These are phyloP conservation scores for Centropyge bicolor DNA, from an alignment of 2,797 vertebrate genomes.

Conservation along the genomic window DNA sequence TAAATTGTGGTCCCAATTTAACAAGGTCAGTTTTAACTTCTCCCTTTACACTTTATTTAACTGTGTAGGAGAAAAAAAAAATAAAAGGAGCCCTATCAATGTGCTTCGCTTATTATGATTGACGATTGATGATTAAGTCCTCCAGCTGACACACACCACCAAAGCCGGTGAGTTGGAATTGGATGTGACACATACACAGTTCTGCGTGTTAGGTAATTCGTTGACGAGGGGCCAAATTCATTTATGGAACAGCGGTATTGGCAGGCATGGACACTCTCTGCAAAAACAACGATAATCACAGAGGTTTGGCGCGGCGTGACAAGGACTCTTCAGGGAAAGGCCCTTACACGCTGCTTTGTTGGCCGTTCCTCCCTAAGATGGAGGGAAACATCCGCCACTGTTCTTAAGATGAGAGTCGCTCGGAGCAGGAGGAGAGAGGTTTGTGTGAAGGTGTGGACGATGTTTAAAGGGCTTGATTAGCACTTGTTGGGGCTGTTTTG, in stretches of 20 bases:
- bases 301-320: constrained; percentile 85
- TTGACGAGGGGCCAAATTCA: constrained; percentile 87
- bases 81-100: constrained; percentile 76
- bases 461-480: constrained; percentile 56
- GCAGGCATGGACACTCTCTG: constrained; percentile 85
- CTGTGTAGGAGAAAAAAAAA: constrained; percentile 57
- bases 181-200: constrained; percentile 87
- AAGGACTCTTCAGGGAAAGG: constrained; percentile 86
- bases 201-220: constrained; percentile 87
- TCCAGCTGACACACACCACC: constrained; percentile 85
- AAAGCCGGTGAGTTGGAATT: constrained; percentile 86
- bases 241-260: constrained; percentile 88
- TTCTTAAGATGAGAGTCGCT: constrained; percentile 79
- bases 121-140: constrained; percentile 88
- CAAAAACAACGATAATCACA: constrained; percentile 87
- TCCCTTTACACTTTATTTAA: constrained; percentile 84
- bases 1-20: constrained; percentile 80
- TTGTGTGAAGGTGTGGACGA: constrained; percentile 59
- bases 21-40: constrained; percentile 84
- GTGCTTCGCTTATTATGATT: constrained; percentile 85
- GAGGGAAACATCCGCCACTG: constrained; percentile 78
- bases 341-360: constrained; percentile 86
- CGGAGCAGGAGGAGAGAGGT: constrained; percentile 56
- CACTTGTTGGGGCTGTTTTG: constrained; percentile 51
- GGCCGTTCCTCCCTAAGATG: constrained; percentile 83